Evolutionary conservation across 53 echinoderm and acorn worm genomes (phyloP).

Genomic region (Paracentrotus lividus): DNA sequence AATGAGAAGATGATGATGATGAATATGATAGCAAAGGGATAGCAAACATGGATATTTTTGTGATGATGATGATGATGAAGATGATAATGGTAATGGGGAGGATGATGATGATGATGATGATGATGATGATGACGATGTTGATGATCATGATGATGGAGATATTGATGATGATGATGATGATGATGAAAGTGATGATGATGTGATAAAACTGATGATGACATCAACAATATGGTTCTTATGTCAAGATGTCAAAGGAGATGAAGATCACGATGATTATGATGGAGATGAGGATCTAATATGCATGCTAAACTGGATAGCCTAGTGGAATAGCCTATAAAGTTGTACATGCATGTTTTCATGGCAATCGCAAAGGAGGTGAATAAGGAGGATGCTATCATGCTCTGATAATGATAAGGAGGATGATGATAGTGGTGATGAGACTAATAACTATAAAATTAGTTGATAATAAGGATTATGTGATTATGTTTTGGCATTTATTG

Average conservation of each 20-base stretch:
- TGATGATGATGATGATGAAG: neutral
- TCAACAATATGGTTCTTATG: no score
- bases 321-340: no score
- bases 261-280: neutral
- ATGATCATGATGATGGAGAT: neutral
- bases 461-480: no score
- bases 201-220: no score
- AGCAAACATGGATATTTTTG: neutral
- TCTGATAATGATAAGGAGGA: neutral
- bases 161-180: neutral
- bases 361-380: neutral
- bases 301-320: no score
- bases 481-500: neutral
- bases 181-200: neutral
- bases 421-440: neutral
- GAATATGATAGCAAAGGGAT: neutral
- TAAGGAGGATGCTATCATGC: neutral
- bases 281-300: neutral
- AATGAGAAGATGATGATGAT: neutral
- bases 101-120: slow-evolving; percentile 14
- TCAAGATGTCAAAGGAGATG: neutral
- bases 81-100: slow-evolving; percentile 2
- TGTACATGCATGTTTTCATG: neutral
- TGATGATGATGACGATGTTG: neutral
- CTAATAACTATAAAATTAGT: no score